Conservation (phyloP, 2,113 vertebrate genomes). For the Zosterops japonicus region DNA sequence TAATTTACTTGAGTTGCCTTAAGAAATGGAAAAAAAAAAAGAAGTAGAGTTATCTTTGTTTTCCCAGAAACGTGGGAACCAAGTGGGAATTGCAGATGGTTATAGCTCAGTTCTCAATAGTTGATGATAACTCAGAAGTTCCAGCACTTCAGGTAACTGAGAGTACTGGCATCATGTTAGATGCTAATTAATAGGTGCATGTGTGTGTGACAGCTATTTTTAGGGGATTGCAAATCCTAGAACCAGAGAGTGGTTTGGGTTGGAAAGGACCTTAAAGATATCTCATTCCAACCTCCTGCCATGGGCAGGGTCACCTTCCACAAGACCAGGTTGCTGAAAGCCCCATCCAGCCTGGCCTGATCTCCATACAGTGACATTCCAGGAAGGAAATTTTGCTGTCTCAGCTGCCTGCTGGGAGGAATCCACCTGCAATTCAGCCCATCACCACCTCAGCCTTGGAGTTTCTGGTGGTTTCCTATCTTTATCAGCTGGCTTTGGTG, state of each 20-base stretch:
- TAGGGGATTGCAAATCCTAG: neutral
- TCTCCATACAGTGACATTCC: neutral
- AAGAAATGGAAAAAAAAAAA: neutral
- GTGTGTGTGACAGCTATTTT: neutral
- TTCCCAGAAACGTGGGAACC: neutral
- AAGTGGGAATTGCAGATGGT: neutral
- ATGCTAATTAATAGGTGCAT: neutral
- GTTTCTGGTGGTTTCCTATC: neutral
- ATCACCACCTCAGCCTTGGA: neutral
- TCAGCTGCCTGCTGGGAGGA: neutral
- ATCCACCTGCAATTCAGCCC: neutral
- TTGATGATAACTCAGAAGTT: neutral
- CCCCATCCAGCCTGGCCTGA: neutral
- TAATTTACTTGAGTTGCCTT: neutral
- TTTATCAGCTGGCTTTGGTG: neutral
- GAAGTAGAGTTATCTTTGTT: neutral
- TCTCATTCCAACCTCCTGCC: neutral
- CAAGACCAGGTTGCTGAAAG: neutral
- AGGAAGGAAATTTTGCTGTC: neutral
- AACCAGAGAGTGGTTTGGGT: neutral
- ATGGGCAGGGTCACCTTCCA: neutral
- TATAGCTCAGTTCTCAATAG: neutral
- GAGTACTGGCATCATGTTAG: neutral
- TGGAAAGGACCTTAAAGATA: neutral
- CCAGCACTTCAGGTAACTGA: neutral